Conservation (phyloP, 2,113 vertebrate genomes). For the Ctenomys sociabilis region DNA sequence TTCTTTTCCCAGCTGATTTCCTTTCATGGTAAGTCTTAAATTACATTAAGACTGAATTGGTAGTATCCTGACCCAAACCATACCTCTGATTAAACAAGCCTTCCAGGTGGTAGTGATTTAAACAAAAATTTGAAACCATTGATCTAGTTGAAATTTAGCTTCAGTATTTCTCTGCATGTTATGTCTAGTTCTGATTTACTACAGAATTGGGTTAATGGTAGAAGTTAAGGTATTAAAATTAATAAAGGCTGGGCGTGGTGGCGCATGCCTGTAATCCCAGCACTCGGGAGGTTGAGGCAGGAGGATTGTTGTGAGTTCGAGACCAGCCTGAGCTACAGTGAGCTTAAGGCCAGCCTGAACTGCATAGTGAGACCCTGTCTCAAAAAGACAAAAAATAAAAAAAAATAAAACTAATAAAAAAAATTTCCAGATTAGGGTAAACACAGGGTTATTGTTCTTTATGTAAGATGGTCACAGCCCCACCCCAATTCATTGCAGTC, state of each 20-base stretch:
- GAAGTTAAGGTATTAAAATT: slow-evolving; percentile 47
- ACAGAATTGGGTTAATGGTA: slow-evolving; percentile 8
- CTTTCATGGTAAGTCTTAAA: slow-evolving; percentile 27
- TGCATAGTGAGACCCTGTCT: too few relatives aligned
- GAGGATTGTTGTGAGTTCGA: too few relatives aligned
- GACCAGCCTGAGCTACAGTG: too few relatives aligned
- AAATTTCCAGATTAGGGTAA: slow-evolving; percentile 29
- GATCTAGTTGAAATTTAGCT: slow-evolving; percentile 36
- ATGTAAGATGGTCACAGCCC: neutral
- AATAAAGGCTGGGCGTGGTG: too few relatives aligned
- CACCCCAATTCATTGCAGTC: neutral
- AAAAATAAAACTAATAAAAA: slow-evolving; percentile 33
- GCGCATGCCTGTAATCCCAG: too few relatives aligned
- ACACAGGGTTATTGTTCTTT: neutral
- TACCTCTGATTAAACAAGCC: neutral
- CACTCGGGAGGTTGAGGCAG: too few relatives aligned
- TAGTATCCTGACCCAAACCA: neutral
- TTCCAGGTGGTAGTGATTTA: slow-evolving; percentile 35
- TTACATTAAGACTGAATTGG: slow-evolving; percentile 34
- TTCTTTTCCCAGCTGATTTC: neutral
- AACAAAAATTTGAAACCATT: slow-evolving; percentile 17
- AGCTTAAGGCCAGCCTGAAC: too few relatives aligned
- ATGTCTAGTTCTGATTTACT: neutral
- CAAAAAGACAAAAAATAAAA: too few relatives aligned
- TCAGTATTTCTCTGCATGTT: neutral